Evolutionary conservation across 2,797 vertebrate genomes (phyloP), one percentile per base, ranked within the genome.

Genomic region (Centroberyx gerrardi): DNA sequence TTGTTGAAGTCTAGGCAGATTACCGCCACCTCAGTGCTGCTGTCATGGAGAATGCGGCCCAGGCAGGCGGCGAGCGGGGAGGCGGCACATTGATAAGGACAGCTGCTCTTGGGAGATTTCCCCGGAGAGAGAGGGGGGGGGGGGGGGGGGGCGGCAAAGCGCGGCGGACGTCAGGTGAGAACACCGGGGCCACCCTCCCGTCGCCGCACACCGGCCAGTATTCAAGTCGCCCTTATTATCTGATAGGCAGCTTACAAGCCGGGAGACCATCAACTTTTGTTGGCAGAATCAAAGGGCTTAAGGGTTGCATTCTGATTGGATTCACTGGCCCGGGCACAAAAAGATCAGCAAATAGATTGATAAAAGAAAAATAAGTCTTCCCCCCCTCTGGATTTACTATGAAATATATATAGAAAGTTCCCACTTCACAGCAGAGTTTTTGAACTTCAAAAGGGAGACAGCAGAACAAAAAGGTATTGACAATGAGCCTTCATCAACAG

Each of bases 81-180:
- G 81, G 62, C 75, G 78, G 85, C 88, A 79, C 90, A 90, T 82
- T 92, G 94, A 96, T 95, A 95, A 95, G 93, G 92, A 93, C 90
- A 93, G 90, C 87, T 94, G 91, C 69, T 90, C 91, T 88, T 79
- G 76, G 78, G 92, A 96, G 95, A 96, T 96, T 96, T 97, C 94
- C 94, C 94, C 61, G 64, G 94, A 94, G 95, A 93, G 90, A 93
- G 82, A 67, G 72, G 83, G 68, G 84, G 68, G 76, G 89, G 92
- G 89, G 84, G 83, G 81, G 85, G 76, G 22, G 22, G 22, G 22
- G 22, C 80, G 66, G 76, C 58, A 17, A 78, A 66, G 88, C 90
- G 82, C 40, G 81, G 73, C 76, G 90, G 88, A 83, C 87, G 75
- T 93, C 91, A 95, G 92, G 90, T 95, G 85, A 70, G 88, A 89